Evolutionary conservation across 2,888 invertebrate species (phyloP), one percentile per base, ranked within the genome.

Genomic region (Cosmopolites sordidus): DNA sequence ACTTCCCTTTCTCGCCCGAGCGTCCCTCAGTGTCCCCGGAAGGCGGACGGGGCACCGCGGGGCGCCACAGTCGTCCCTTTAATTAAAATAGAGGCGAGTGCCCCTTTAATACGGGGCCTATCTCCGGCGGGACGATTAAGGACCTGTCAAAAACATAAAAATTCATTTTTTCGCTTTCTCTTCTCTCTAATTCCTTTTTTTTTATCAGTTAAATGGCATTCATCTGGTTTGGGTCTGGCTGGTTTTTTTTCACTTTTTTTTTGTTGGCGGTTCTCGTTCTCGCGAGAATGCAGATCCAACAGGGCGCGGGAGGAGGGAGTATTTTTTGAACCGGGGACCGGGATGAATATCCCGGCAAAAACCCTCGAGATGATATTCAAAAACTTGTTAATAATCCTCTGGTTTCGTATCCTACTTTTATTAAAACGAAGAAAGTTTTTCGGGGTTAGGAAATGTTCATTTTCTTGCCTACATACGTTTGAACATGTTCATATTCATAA

Each of bases 71-170:
- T 22, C 22, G 22, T 22, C 61, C 63, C 67, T 68, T 68, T 69
- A 69, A 69, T 69, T 69, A 69, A 67, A 68, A 67, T 22, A 66
- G 67, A 67, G 68, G 65, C 68, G 68, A 69, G 71, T 70, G 71
- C 72, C 71, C 72, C 72, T 72, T 72, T 71, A 71, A 72, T 70
- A 68, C 68, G 69, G 56, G 58, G 63, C 62, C 64, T 70, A 69
- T 71, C 71, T 69, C 68, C 70, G 68, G 70, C 70, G 68, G 70
- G 70, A 33, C 73, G 74, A 74, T 75, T 75, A 75, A 73, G 73
- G 72, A 69, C 71, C 75, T 75, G 75, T 75, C 75, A 75, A 73
- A 74, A 74, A 74, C 75, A 75, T 74, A 73, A 72, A 73, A 75
- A 73, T 74, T 74, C 74, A 74, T 75, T 75, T 75, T 74, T 75